These are phyloP conservation scores for Mystacides longicornis DNA, from an alignment of 2,888 invertebrate genomes.

Conservation along the genomic window DNA sequence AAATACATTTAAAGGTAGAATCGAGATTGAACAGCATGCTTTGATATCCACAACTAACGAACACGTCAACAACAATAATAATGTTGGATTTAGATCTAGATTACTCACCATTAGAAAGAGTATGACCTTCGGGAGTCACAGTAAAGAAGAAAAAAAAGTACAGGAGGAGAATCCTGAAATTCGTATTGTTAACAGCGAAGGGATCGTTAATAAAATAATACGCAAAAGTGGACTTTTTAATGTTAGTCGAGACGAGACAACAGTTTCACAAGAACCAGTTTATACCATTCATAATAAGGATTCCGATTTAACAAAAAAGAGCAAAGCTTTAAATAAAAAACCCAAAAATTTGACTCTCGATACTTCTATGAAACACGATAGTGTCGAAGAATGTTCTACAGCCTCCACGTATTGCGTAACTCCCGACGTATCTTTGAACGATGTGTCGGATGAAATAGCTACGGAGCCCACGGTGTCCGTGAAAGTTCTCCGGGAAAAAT, in stretches of 20 bases:
- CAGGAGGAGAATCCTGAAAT: conserved; percentile 2
- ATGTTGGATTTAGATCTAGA: conserved; percentile 33
- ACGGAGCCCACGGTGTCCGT: conserved; percentile 26
- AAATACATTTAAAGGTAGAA: conserved; percentile 25
- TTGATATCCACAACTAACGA: conserved; percentile 61
- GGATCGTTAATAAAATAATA: background rate
- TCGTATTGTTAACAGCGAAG: background rate
- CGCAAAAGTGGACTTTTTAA: conserved; percentile 1
- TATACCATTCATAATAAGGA: background rate
- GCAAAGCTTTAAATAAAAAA: conserved; percentile 31
- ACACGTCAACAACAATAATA: conserved; percentile 43
- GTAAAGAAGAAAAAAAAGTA: conserved; percentile 27
- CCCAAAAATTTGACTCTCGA: conserved; percentile 30
- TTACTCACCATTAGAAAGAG: conserved; percentile 30
- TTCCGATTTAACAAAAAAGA: conserved; percentile 11
- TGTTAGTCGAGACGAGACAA: background rate
- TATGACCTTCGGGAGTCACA: conserved; percentile 28
- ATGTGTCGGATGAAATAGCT: conserved; percentile 13
- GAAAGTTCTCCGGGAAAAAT: conserved; percentile 26
- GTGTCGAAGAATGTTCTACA: conserved; percentile 24
- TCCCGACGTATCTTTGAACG: conserved; percentile 21
- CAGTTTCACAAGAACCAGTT: too few relatives aligned
- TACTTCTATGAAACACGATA: conserved; percentile 22
- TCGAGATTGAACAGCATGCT: conserved; percentile 53
- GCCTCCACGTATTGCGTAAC: conserved; percentile 25